Conservation (phyloP, 2,113 vertebrate species). For the Mesitornis unicolor region DNA sequence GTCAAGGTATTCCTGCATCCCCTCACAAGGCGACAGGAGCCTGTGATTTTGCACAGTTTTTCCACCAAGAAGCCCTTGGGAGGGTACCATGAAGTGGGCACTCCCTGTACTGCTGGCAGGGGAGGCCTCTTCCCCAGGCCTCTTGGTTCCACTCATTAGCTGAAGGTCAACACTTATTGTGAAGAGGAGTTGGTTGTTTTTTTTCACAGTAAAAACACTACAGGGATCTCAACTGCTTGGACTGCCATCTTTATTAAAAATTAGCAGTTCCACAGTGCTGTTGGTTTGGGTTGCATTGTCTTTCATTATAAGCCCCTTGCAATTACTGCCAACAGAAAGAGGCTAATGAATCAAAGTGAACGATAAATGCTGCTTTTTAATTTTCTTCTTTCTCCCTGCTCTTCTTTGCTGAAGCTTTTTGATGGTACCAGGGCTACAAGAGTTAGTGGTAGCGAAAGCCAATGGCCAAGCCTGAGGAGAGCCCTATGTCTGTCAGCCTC, state of each 20-base stretch:
- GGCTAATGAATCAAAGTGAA: background rate
- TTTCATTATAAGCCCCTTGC: background rate
- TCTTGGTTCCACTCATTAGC: background rate
- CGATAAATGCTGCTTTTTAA: background rate
- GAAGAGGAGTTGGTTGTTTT: background rate
- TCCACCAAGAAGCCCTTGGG: background rate
- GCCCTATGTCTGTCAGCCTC: accelerated
- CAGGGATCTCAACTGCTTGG: background rate
- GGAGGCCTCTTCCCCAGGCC: background rate
- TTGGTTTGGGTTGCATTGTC: background rate
- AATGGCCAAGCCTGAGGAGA: accelerated
- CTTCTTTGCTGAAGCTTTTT: background rate
- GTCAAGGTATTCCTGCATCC: background rate
- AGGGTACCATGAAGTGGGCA: background rate
- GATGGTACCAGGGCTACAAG: accelerated
- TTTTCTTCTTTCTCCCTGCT: background rate
- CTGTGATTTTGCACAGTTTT: background rate
- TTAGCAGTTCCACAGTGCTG: background rate
- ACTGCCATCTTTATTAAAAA: background rate
- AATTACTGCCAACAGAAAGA: background rate
- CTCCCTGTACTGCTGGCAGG: background rate
- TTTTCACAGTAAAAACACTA: background rate
- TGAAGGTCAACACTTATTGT: background rate
- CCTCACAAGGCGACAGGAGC: background rate
- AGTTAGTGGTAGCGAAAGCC: no score